Percentiles rank a stretch among this genome's conserved stretches.
Evolutionary conservation across 2,888 invertebrate genomes (phyloP).

Genomic region (Drosophila anceps): DNA sequence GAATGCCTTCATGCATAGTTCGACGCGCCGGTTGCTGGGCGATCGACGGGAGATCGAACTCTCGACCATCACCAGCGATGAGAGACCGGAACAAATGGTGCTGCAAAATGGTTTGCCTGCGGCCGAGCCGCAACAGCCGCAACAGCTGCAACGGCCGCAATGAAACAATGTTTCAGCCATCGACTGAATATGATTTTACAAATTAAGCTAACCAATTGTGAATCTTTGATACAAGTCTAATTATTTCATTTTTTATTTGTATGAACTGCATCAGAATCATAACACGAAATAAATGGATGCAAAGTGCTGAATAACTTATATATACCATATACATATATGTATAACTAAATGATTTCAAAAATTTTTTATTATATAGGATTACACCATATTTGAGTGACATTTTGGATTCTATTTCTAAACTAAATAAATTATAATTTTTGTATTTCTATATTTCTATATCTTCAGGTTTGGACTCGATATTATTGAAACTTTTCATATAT

Average conservation of each 20-base stretch:
- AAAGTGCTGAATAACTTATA: conserved; percentile 30
- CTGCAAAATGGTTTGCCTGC: conserved; percentile 68
- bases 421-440: not conserved
- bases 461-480: not conserved
- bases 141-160: conserved; percentile 53
- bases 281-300: conserved; percentile 43
- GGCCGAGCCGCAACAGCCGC: conserved; percentile 69
- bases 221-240: conserved; percentile 2
- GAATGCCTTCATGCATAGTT: conserved; percentile 80
- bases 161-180: conserved; percentile 31
- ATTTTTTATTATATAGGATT: not conserved
- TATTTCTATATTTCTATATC: not conserved
- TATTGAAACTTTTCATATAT: no score
- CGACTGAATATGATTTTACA: conserved; percentile 53
- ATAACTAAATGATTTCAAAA: not conserved
- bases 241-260: conserved; percentile 25
- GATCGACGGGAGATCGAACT: conserved; percentile 84
- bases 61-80: conserved; percentile 80
- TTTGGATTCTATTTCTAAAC: not conserved
- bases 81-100: conserved; percentile 64
- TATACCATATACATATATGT: conserved; percentile 16
- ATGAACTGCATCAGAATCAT: conserved; percentile 17
- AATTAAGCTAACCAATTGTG: conserved; percentile 18
- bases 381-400: no score
- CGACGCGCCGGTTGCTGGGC: conserved; percentile 81